These are phyloP conservation scores for Bradypodion pumilum DNA, from an alignment of 2,797 vertebrate genomes.

Conservation along the genomic window DNA sequence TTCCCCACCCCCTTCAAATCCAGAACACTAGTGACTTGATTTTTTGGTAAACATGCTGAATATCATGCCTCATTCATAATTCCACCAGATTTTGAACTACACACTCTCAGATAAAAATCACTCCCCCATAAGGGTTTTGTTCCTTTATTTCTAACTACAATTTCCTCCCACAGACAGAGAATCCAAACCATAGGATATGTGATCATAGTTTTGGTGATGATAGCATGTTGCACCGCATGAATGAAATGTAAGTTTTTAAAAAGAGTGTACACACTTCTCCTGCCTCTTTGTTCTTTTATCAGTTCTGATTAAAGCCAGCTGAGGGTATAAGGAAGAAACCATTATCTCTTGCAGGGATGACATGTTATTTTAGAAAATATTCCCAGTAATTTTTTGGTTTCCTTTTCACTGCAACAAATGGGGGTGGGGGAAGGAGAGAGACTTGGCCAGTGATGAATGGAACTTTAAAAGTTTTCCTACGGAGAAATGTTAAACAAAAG, in stretches of 20 bases:
- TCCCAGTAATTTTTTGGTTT: conserved; percentile 69
- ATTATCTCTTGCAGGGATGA: conserved; percentile 68
- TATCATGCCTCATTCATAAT: neutral
- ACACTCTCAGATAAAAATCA: neutral
- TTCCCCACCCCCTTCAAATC: no score
- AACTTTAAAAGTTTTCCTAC: conserved; percentile 66
- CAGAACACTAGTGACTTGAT: conserved; percentile 1
- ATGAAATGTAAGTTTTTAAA: neutral
- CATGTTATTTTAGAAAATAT: conserved; percentile 72
- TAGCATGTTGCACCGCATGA: conserved; percentile 41
- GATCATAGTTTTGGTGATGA: conserved; percentile 31
- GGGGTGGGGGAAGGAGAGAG: conserved; percentile 17
- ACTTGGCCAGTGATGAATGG: conserved; percentile 59
- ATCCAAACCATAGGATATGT: neutral
- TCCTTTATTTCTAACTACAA: neutral
- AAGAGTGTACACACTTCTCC: neutral
- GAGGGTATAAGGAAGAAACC: conserved; percentile 46
- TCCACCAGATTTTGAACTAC: neutral
- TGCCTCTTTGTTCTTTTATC: conserved; percentile 35
- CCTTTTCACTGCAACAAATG: conserved; percentile 65
- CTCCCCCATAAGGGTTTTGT: neutral
- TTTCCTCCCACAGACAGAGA: neutral
- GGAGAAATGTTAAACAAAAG: conserved; percentile 66
- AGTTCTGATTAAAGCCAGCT: conserved; percentile 62
- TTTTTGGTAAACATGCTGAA: neutral